These are phyloP conservation scores for Darevskia nairensis DNA, from an alignment of 2,797 vertebrate genomes.

Conservation along the genomic window DNA sequence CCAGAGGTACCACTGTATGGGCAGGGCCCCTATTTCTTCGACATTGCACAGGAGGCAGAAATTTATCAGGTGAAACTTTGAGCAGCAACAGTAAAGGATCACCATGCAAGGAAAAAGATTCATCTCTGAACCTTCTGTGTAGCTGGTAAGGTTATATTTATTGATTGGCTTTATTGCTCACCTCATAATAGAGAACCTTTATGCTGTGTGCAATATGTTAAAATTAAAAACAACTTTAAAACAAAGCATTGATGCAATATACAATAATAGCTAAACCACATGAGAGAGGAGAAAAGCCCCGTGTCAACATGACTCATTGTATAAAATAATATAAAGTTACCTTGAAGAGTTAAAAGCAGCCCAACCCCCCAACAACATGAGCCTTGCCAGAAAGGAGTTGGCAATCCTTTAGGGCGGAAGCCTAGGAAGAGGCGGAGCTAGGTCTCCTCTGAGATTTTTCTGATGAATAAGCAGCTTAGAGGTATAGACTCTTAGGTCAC, in stretches of 20 bases:
- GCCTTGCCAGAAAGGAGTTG: background rate
- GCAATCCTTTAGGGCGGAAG: background rate
- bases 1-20: background rate
- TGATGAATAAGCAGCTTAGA: background rate
- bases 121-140: background rate
- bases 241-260: background rate
- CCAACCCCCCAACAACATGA: background rate
- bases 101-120: background rate
- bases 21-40: background rate
- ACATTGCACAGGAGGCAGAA: background rate
- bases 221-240: background rate
- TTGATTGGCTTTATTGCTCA: background rate
- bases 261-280: background rate
- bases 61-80: background rate
- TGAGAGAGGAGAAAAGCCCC: background rate
- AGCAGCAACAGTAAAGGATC: background rate
- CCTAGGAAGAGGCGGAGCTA: background rate
- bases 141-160: background rate
- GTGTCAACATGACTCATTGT: background rate
- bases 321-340: background rate
- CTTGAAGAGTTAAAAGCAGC: background rate
- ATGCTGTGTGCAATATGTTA: background rate
- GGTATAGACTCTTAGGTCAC: too few relatives aligned
- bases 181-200: background rate
- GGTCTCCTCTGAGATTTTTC: background rate